Evolutionary conservation across 53 echinoderm and acorn worm species (phyloP), one percentile per base, ranked within the genome.

Genomic region (Paracentrotus lividus): DNA sequence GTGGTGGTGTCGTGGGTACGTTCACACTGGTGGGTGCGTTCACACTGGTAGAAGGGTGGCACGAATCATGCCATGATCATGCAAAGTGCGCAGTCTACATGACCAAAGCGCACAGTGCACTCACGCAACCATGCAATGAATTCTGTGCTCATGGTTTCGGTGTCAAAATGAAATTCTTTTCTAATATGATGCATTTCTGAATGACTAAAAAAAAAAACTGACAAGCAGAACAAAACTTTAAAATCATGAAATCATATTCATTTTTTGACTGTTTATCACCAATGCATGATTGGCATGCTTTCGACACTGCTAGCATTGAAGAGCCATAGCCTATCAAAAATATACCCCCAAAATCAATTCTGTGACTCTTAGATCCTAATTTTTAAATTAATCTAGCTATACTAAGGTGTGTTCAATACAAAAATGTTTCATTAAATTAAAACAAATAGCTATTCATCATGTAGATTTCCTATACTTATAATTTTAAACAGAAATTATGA

Each of bases 121-220:
- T 65, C 89, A 65, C 33, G 53, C 88, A 88, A n/a, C 65, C 89
- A 89, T 89, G 89, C 89, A 65, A 89, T 89, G 89, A 61, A 60
- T 89, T 89, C 86, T 55, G 56, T 86, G 86, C 86, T 54, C 13
- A n/a, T n/a, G n/a, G n/a, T n/a, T n/a, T n/a, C n/a, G 16, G 81
- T 81, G 81, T 81, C 81, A 81, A n/a, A 81, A 81, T 81, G 81
- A 81, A 26, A 81, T n/a, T 81, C 61, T n/a, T n/a, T 40, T 81
- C 81, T 81, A 81, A 81, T n/a, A 81, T 81, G 81, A 81, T 81
- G 81, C 81, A 49, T 23, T 45, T 81, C 27, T 81, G 45, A n/a
- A n/a, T n/a, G n/a, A n/a, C n/a, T n/a, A n/a, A n/a, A n/a, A n/a
- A n/a, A n/a, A 4, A 77, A 77, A 77, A 77, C 40, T 81, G 81